Evolutionary conservation across 2,888 invertebrate species (phyloP).

Genomic region (Lottia gigantea): DNA sequence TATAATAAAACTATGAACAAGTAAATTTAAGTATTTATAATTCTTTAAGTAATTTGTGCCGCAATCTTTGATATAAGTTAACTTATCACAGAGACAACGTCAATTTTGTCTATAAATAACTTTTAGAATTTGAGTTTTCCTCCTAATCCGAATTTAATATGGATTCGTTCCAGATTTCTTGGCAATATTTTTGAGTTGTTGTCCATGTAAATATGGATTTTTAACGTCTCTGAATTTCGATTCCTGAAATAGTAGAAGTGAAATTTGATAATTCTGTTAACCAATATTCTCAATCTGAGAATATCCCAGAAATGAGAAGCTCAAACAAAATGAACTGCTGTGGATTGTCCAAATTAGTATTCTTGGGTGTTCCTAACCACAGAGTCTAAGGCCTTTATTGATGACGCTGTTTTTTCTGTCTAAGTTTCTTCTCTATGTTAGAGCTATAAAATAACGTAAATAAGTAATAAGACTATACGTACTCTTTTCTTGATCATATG

Average conservation of each 20-base stretch:
- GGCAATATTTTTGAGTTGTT: neutral
- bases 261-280: neutral
- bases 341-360: no score
- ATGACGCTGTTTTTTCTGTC: no score
- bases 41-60: neutral
- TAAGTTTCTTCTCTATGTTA: no score
- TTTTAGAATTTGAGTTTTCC: no score
- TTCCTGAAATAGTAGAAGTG: neutral
- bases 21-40: constrained; percentile 2
- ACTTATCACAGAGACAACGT: neutral
- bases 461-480: constrained; percentile 16
- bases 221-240: neutral
- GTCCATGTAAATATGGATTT: neutral
- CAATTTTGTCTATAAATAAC: no score
- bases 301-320: no score
- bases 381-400: no score
- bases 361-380: neutral
- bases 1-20: neutral
- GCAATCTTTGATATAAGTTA: neutral
- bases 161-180: neutral
- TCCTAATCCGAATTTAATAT: no score
- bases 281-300: neutral
- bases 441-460: no score
- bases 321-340: no score
- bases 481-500: constrained; percentile 45